A percentile compares a stretch with the other conserved stretches of the same genome.
Conservation (phyloP, 2,888 invertebrate genomes). For the Ischnura elegans region DNA sequence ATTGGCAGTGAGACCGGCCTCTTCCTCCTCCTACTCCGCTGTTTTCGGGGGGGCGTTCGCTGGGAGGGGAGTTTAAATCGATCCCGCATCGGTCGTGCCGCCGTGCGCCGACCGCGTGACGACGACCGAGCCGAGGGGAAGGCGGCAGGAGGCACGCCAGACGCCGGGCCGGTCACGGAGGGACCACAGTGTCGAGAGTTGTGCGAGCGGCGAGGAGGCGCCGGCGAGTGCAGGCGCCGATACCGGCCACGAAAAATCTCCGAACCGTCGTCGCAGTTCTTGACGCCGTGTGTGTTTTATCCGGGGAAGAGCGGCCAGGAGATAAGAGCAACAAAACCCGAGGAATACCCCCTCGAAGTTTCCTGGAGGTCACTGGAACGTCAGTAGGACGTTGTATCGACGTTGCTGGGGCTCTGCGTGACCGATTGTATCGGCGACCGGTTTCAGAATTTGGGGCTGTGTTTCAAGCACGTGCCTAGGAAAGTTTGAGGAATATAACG, state of each 20-base stretch:
- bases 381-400: neutral
- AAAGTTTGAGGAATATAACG: too few species aligned
- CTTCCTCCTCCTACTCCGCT: neutral
- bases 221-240: neutral
- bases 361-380: neutral
- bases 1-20: neutral
- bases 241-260: neutral
- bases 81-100: neutral
- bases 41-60: neutral
- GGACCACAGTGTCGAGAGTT: neutral
- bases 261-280: neutral
- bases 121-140: neutral
- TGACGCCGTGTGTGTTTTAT: neutral
- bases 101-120: slow-evolving; percentile 4
- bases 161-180: neutral
- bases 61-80: slow-evolving; percentile 74
- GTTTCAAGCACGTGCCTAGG: too few species aligned
- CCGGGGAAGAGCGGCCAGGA: neutral
- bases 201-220: neutral
- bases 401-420: too few species aligned
- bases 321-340: too few species aligned
- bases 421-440: too few species aligned
- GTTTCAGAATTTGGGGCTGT: too few species aligned
- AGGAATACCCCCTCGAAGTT: neutral
- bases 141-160: neutral